Evolutionary conservation across 2,797 vertebrate species (phyloP), one percentile per base, ranked within the genome.

Genomic region (Darevskia mixta): DNA sequence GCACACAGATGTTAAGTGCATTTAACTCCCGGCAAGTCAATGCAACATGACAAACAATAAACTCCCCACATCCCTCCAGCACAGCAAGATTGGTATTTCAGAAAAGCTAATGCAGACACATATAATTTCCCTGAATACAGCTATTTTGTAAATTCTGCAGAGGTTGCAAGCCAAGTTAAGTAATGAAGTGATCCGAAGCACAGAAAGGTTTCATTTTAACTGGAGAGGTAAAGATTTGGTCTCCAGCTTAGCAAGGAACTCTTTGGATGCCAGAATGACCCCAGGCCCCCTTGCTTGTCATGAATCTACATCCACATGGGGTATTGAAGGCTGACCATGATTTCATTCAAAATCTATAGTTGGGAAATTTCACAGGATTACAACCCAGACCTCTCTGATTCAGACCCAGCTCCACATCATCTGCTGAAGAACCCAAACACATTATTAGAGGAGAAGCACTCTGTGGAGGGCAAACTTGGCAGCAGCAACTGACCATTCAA

Each of bases 91-190:
- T 81, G 27, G 55, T 81, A 71, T 82, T 87, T 93, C 79, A 83
- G 82, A 66, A 7, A 69, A 83, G 88, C 86, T 90, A 89, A 90
- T 88, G 90, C 25, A 67, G 82, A 90, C 84, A 83, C 90, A 87
- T 87, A 23, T 64, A 43, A 73, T 66, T 87, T 82, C 38, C 45
- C 41, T 49, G 71, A 82, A 87, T 76, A 64, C 69, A 75, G 55
- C 35, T 82, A 45, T 32, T 87, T 82, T 66, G 38, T 71, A 25
- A 35, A 35, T 82, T 87, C 71, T 27, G 58, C 79, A 66, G 55
- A 66, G 69, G 71, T 43, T 25, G 29, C 35, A 82, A 82, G 11
- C 23, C 8, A 29, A 66, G 20, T 75, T 75, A 66, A 45, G 55
- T 66, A 35, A 45, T 69, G 41, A 76, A 55, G 43, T 73, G 38